Evolutionary conservation across 2,113 vertebrate genomes (phyloP), one percentile per base, ranked within the genome.

Genomic region (Nipponia nippon): DNA sequence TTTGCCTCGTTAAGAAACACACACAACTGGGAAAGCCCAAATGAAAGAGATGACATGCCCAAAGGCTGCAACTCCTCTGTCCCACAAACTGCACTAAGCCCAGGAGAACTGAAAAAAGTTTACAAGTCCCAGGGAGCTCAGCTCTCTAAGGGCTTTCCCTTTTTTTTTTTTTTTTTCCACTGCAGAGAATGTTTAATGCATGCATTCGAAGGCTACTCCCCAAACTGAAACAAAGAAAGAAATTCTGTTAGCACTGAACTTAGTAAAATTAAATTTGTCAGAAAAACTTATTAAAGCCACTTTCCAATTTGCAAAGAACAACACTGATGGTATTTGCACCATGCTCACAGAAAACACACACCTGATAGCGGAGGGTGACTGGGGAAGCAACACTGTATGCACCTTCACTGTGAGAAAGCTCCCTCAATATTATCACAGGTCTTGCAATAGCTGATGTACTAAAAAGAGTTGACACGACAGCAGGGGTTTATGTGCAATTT

Each of bases 1-100:
- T 70, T 30, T 87, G 29, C 14, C 34, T 85, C 16, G n/a, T 7
- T 19, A 67, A 58, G 44, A 92, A 65, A 58, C 6, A 66, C 27
- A 71, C 8, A 40, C 21, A n/a, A 32, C 26, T 22, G 17, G 32
- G 26, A 90, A 81, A 90, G 69, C 7, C 46, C 42, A 70, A 76
- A 38, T 17, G 11, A 42, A 52, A 78, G 36, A 34, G 59, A 36
- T 47, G 3, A 50, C 0, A 0, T 34, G 56, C 12, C 13, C 58
- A 59, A 38, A 6, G 59, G 50, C 69, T 50, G 25, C 56, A 49
- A 49, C 15, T 46, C 55, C 73, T 81, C 25, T 1, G 1, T 19
- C 6, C 8, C 34, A 73, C 32, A 65, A 83, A 47, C 10, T n/a
- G 15, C 36, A 61, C 34, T 44, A 79, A 90, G 23, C 46, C 32